phyloP scores from a whole-genome alignment of 1,140 invertebrate species.

The Cyclina sinensis region DNA sequence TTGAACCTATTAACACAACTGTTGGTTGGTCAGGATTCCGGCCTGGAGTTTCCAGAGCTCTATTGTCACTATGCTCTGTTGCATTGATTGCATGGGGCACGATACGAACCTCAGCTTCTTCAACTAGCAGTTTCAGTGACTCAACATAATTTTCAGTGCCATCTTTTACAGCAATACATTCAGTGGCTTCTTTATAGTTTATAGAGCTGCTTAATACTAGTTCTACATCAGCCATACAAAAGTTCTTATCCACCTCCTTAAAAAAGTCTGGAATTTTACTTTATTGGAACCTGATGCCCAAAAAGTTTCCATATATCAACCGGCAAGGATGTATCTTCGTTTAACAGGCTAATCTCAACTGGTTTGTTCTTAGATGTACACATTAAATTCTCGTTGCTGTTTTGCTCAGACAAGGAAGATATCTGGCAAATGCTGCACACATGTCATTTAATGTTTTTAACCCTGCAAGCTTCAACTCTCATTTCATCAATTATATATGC shows the following conservation, averaged over 20 bases:
- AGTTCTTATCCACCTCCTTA: not conserved
- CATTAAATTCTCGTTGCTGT: slow-evolving; percentile 24
- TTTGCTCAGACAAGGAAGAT: not conserved
- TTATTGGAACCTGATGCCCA: slow-evolving; percentile 17
- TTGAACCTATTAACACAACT: not conserved
- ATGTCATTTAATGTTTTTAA: no score
- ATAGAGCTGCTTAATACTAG: slow-evolving; percentile 9
- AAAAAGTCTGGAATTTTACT: slow-evolving; percentile 13
- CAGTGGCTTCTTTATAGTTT: not conserved
- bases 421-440: not conserved
- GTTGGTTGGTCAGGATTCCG: slow-evolving; percentile 22
- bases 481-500: slow-evolving; percentile 17
- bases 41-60: slow-evolving; percentile 20
- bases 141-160: not conserved
- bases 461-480: not conserved
- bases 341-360: slow-evolving; percentile 1
- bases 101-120: slow-evolving; percentile 32
- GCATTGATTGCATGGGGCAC: slow-evolving; percentile 11
- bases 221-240: not conserved
- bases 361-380: not conserved
- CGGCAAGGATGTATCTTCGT: slow-evolving; percentile 8
- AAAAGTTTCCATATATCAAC: slow-evolving; percentile 21
- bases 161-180: not conserved
- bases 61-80: not conserved
- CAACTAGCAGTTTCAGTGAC: not conserved